Base-by-base conservation (phyloP, 2,113 vertebrate genomes). In the Helogale parvula region DNA sequence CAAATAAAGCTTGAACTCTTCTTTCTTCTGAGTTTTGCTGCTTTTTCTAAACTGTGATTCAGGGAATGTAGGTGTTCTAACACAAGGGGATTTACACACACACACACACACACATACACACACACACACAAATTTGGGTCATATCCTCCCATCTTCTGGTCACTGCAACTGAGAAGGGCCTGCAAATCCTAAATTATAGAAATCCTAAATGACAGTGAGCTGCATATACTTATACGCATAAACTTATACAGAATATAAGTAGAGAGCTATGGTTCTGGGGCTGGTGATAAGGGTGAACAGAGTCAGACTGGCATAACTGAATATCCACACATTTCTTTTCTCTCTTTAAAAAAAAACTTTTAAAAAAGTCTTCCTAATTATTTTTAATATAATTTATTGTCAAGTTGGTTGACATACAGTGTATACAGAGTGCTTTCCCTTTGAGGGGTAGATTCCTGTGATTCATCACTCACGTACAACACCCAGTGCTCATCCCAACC, bases 241-340 rank as follows among this genome's bases (percentile, higher is more conserved):
- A 11, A 33, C 13, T 65, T 77, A 25, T 25, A 63, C 3, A 71
- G 38, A 94, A 41, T 45, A 21, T n/a, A 13, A 13, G 27, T 27
- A 80, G 74, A 74, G 12, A 6, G 0, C 10, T 69, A 1, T 16
- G 57, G 3, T 3, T 0, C 6, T 57, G 29, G 38, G 11, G 10
- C 19, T 27, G n/a, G 45, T 19, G 33, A 35, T 17, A 8, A 84
- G 3, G 29, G 13, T 29, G 11, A 47, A 54, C 10, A 66, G 1
- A 35, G n/a, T 7, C 21, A 9, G 25, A 3, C 63, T 65, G 50
- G 31, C 41, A 50, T 6, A 21, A 25, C 9, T 29, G 52, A 88
- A 74, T 15, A 74, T 19, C 12, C 68, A 83, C 16, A 69, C 0
- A 1, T 5, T 52, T 11, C 19, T 68, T 52, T 14, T 33, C 3